Base-by-base conservation (phyloP, 2,888 invertebrate genomes). In the Rotaria magnacalcarata region DNA sequence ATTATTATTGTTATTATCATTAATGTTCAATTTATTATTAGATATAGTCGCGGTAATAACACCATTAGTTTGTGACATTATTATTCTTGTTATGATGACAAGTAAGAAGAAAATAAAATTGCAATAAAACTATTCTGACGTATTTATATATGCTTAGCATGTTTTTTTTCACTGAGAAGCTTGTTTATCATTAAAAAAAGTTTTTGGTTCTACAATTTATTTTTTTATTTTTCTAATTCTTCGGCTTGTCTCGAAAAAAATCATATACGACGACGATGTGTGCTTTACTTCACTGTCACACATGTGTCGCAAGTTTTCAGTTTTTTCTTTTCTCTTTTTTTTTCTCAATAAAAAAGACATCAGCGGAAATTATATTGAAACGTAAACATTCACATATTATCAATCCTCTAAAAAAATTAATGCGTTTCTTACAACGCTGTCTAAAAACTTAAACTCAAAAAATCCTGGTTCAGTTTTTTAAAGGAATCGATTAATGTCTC, bases 51-150 rank as follows among this genome's bases (percentile, higher is more conserved):
- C 16, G 0, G 67, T 67, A 27, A 27, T 60, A 34, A 67, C 6
- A 34, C 67, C 67, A 67, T 67, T 67, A 67, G 27, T 16, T 34
- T 67, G 67, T 67, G 67, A 67, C 67, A 67, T 67, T 16, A 67
- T 67, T 67, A 27, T 34, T 10, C 27, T 67, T 67, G 67, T 34
- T 27, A 67, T 34, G 67, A 34, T 67, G 34, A 34, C 34, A 67
- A 67, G 27, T n/a, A 27, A 60, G 60, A 27, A 60, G 27, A 67
- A 67, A 67, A 27, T 11, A 27, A 67, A 67, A 67, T 3, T 27
- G 11, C 0, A 27, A 60, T 8, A 27, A 67, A 67, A 4, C 10
- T 34, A 34, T 27, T 34, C 27, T 67, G 14, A 67, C 67, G 67
- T 67, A 34, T 67, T 3, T 67, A 34, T 67, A 67, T 34, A 16